Base-by-base conservation (phyloP, 2,888 invertebrate genomes). In the Xylota sylvarum region DNA sequence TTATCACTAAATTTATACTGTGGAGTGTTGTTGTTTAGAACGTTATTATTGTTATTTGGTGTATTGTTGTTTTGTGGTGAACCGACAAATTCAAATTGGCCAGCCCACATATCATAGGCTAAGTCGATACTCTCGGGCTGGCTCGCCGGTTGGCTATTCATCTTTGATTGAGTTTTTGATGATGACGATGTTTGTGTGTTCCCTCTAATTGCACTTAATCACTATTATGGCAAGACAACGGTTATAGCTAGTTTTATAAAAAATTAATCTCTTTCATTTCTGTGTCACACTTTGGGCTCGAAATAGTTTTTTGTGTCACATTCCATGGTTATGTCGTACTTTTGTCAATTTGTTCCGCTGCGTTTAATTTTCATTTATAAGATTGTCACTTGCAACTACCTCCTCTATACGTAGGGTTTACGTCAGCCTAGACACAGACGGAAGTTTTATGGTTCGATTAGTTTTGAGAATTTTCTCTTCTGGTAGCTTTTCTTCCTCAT, bases 51-150 rank as follows among this genome's bases (percentile, higher is more conserved):
- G 7, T 50, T 48, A 55, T 50, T 52, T 43, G 32, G 32, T 43
- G 56, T 79, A 17, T 48, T 87, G 72, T 85, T 88, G 88, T 85
- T 89, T 89, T 89, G 81, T 89, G 91, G 88, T 14, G 94, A 94
- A 52, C 96, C 96, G 89, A 96, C 94, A 92, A 97, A 96, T 93
- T 97, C 96, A 90, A 97, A 97, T 93, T 97, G 97, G 80, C 97
- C 97, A 92, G 97, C 96, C 97, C 97, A 97, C 95, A 97, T 95
- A 91, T 97, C 97, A 92, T 96, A 96, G 92, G 96, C 96, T 92
- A 97, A 93, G 90, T 96, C 96, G 89, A 95, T 92, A 90, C 94
- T 94, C 89, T 94, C 94, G 90, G 92, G 92, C 90, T 92, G 92
- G 89, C 92, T 93, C 87, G 91, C 90, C 89, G 92, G 91, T 91